Conservation (phyloP, 37 sponge, comb jelly and placozoan species). For the Tethya wilhelma region DNA sequence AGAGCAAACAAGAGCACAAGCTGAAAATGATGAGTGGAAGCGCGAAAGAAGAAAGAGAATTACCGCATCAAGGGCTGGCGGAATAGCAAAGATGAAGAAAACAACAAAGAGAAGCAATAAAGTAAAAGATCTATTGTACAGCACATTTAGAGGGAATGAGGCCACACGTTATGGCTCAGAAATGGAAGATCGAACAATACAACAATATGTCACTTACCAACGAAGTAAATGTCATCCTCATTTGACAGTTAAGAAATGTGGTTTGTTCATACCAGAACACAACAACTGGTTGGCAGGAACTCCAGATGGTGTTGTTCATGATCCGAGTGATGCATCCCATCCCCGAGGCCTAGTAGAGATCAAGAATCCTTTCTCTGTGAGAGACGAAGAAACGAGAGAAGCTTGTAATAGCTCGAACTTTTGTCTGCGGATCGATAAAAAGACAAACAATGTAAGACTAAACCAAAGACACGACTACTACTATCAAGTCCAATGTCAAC, state of each 20-base stretch:
- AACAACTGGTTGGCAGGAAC: conserved; percentile 49
- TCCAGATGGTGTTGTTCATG: conserved; percentile 27
- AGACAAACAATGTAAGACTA: background rate
- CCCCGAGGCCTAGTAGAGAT: conserved; percentile 19
- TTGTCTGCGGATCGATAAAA: background rate
- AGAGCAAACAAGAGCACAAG: conserved; percentile 2
- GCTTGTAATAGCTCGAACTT: conserved; percentile 7
- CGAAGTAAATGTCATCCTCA: conserved; percentile 6
- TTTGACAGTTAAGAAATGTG: conserved; percentile 3
- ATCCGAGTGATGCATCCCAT: conserved; percentile 25
- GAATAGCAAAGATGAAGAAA: conserved; percentile 32
- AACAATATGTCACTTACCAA: conserved; percentile 7
- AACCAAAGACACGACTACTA: conserved; percentile 46
- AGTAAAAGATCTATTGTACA: conserved; percentile 38
- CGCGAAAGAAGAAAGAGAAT: conserved; percentile 35
- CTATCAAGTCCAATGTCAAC: conserved; percentile 40
- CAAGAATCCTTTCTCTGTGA: conserved; percentile 38
- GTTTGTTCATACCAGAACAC: conserved; percentile 3
- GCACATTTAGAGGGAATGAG: conserved; percentile 37
- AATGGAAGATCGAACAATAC: conserved; percentile 11
- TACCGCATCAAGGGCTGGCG: conserved; percentile 33
- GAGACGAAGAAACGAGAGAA: background rate
- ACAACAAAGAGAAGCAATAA: conserved; percentile 27
- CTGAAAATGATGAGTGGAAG: conserved; percentile 18
- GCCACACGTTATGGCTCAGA: conserved; percentile 42